Evolutionary conservation across 2,888 invertebrate genomes (phyloP), one percentile per base, ranked within the genome.

Genomic region (Rhyacophila evoluta): DNA sequence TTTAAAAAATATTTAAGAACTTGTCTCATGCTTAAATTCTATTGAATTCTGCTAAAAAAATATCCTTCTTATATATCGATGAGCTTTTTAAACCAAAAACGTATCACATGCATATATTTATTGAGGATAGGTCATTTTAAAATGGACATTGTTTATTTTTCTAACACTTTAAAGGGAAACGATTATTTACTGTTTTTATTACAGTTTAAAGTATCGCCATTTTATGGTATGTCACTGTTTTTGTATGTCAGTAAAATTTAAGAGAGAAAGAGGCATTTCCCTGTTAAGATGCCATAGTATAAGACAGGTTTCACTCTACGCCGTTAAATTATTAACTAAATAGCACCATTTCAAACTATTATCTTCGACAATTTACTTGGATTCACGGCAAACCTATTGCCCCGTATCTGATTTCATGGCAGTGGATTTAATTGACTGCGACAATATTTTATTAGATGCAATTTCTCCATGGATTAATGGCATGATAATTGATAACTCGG

Each of bases 381-480:
- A 19, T 19, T 55, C 55, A 8, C 19, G 10, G 25, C 55, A 10
- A 55, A 55, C 55, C 55, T 55, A 55, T 55, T 55, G 55, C 55
- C 55, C 55, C 19, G 55, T 55, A 55, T 55, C 25, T 55, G 55
- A 55, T 55, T 55, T 55, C 55, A 55, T 19, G 55, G 55, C 55
- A 12, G 55, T 19, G 15, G 10, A 55, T 55, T 55, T 55, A 55
- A 55, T 55, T 25, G 6, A 55, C 19, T 10, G 55, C 19, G 55
- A 55, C 55, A 55, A 55, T 25, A 55, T 55, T 55, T 55, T 55
- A 55, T 55, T 55, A 55, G 5, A 19, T 8, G 25, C 55, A 55
- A 55, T 55, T 55, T 19, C 55, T 10, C 19, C 25, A 19, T 25
- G 8, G 55, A 55, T 55, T 55, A 25, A 55, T 55, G 10, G 19